A percentile compares a stretch with the other conserved stretches of the same genome.
These are phyloP conservation scores for Marmota monax DNA, from an alignment of 2,113 vertebrate genomes.

Conservation along the genomic window DNA sequence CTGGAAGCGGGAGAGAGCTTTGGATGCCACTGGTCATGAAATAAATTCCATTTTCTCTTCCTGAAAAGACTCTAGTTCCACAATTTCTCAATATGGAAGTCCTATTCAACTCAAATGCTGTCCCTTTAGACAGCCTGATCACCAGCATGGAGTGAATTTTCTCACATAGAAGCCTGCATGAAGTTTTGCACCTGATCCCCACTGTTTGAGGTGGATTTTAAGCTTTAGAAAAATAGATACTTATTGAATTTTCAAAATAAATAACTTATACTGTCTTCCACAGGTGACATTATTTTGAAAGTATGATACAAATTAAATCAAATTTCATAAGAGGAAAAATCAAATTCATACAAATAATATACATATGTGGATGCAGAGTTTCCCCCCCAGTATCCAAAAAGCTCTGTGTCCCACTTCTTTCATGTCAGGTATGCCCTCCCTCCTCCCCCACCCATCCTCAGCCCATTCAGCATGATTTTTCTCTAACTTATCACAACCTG, in stretches of 20 bases:
- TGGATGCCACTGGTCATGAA: background rate
- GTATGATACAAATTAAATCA: no score
- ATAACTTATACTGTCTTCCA: background rate
- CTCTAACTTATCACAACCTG: no score
- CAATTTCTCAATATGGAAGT: background rate
- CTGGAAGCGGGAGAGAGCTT: background rate
- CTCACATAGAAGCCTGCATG: background rate
- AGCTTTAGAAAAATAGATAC: background rate
- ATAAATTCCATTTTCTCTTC: background rate
- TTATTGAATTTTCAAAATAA: background rate
- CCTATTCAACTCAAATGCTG: background rate
- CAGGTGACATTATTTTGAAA: background rate
- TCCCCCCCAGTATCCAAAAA: background rate
- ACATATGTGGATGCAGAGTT: background rate
- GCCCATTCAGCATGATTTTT: background rate
- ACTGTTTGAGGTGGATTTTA: background rate
- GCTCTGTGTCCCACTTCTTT: background rate
- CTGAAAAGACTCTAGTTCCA: background rate
- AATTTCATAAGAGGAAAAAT: background rate
- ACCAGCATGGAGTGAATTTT: background rate
- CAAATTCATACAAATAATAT: background rate
- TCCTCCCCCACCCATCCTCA: background rate
- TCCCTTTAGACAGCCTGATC: background rate
- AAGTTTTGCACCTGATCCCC: background rate
- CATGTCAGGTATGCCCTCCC: background rate